Evolutionary conservation across 2,888 invertebrate genomes (phyloP), one percentile per base, ranked within the genome.

Genomic region (Bugulina stolonifera): DNA sequence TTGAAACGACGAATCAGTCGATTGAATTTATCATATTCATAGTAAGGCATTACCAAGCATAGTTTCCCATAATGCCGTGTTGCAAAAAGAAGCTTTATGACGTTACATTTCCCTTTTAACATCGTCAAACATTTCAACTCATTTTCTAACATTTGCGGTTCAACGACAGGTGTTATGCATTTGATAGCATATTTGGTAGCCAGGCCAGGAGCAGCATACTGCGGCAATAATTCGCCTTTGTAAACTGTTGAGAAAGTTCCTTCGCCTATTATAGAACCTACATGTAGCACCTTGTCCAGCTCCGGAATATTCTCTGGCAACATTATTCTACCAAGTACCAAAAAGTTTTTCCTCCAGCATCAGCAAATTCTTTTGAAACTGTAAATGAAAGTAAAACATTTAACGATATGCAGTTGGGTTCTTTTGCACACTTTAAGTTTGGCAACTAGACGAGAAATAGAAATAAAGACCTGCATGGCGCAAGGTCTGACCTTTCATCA

Each of bases 1-100:
- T 43, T 70, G 29, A 54, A 43, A 3, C 70, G 23, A 18, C 54
- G 70, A 10, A 70, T 23, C 25, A 70, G 52, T 5, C 64, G 27
- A 64, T 88, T 88, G 84, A 92, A 93, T 78, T 89, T 90, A 79
- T 89, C 89, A 82, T 94, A 93, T 75, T 89, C 89, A 87, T 93
- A 89, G 81, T 91, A 93, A 1, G 93, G 93, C 94, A 94, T 93
- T 70, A 93, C 89, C 83, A 94, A 91, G 71, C 91, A 91, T 74
- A 93, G 90, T 73, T 91, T 90, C 79, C 93, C 92, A 75, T 88
- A 87, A 78, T 90, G 88, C 72, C 93, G 88, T 69, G 93, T 85
- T 80, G 92, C 93, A 75, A 91, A 86, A 76, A 91, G 89, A 73
- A 93, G 88, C 71, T 91, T 91, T 77, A 91, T 91, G 23, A 94